Evolutionary conservation across 1,140 invertebrate genomes (phyloP).

Genomic region (Zophobas morio): DNA sequence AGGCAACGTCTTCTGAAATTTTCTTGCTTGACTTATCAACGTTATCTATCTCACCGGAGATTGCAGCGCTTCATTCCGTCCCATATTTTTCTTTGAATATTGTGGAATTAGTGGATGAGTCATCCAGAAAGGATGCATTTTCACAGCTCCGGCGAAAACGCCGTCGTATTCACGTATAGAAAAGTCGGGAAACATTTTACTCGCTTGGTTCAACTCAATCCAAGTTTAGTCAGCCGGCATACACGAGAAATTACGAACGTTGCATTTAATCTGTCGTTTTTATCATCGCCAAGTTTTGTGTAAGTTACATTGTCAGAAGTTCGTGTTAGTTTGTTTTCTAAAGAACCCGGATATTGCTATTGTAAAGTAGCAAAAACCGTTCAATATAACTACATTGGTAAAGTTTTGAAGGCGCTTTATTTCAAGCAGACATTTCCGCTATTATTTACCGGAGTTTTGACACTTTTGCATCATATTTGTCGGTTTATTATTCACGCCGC

Average conservation of each 20-base stretch:
- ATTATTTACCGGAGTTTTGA: conserved; percentile 53
- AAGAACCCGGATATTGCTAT: conserved; percentile 51
- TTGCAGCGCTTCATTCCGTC: conserved; percentile 40
- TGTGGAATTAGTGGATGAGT: conserved; percentile 23
- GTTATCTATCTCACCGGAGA: conserved; percentile 50
- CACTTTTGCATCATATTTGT: conserved; percentile 47
- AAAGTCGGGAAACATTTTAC: conserved; percentile 20
- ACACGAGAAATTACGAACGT: conserved; percentile 45
- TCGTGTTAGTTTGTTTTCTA: conserved; percentile 46
- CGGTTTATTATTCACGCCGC: conserved; percentile 38
- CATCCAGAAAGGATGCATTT: conserved; percentile 29
- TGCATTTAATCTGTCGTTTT: conserved; percentile 47
- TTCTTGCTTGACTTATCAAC: conserved; percentile 46
- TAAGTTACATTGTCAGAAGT: conserved; percentile 15
- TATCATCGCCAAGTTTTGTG: conserved; percentile 24
- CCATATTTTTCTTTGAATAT: conserved; percentile 42
- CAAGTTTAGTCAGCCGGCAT: conserved; percentile 16
- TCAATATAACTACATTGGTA: conserved; percentile 50
- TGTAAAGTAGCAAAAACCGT: conserved; percentile 54
- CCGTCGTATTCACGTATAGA: conserved; percentile 13
- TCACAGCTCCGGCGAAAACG: conserved; percentile 26
- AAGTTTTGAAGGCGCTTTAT: conserved; percentile 50
- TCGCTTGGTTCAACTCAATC: conserved; percentile 24
- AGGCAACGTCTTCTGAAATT: conserved; percentile 40
- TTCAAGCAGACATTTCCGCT: conserved; percentile 47